These are phyloP conservation scores for Noctua janthina DNA, from an alignment of 2,888 invertebrate genomes.

Conservation along the genomic window DNA sequence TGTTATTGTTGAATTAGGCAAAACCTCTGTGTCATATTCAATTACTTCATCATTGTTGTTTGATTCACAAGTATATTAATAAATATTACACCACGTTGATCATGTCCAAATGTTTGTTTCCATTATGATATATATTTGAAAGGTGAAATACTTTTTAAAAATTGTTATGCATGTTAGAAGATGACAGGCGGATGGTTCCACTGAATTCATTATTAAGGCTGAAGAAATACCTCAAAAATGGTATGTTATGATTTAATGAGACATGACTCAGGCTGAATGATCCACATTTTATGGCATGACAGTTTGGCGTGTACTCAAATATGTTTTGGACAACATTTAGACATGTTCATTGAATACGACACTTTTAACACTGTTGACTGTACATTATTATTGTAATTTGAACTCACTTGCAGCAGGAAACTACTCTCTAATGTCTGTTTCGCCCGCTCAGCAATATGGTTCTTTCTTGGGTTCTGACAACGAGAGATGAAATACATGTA, in stretches of 20 bases:
- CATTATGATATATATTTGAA: conserved; percentile 18
- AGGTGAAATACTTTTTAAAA: conserved; percentile 9
- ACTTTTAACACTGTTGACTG: conserved; percentile 63
- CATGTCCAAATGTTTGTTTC: conserved; percentile 57
- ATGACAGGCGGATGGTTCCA: conserved; percentile 35
- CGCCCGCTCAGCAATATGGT: conserved; percentile 89
- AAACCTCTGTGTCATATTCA: conserved; percentile 71
- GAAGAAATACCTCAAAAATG: conserved; percentile 15
- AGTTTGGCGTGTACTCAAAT: conserved; percentile 47
- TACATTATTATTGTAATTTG: conserved; percentile 74
- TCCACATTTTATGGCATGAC: conserved; percentile 31
- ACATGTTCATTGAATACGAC: conserved; percentile 74
- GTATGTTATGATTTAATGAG: conserved; percentile 33
- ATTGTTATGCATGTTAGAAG: conserved; percentile 26
- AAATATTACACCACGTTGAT: conserved; percentile 1
- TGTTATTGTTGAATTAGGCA: conserved; percentile 43
- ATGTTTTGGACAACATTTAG: conserved; percentile 54
- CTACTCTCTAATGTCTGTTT: conserved; percentile 89
- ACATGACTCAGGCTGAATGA: conserved; percentile 29
- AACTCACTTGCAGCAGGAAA: conserved; percentile 90
- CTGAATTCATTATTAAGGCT: conserved; percentile 17
- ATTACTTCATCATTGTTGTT: conserved; percentile 44
- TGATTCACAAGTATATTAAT: conserved; percentile 19
- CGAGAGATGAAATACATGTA: conserved; percentile 84
- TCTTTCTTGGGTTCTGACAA: conserved; percentile 89